A percentile compares a stretch with the other conserved stretches of the same genome.
phyloP scores from a whole-genome alignment of 2,888 invertebrate genomes.

The Rhynchonema sp. region DNA sequence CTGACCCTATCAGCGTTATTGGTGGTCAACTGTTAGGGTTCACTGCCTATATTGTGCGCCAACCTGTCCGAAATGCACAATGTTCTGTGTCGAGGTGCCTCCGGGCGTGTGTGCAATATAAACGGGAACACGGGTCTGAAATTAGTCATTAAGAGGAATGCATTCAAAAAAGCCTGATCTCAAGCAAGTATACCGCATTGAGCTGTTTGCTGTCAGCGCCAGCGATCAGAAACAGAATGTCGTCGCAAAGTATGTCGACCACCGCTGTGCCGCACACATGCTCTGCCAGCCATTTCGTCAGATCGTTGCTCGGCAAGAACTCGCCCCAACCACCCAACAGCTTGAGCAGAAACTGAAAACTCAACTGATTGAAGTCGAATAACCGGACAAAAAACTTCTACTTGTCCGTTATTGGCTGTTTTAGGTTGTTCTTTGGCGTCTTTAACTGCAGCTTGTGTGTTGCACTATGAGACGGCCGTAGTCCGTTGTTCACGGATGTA shows the following conservation, averaged over 20 bases:
- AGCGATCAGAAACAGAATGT: conserved; percentile 49
- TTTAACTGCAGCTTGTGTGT: no score
- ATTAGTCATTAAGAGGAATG: neutral
- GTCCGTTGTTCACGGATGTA: no score
- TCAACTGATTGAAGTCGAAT: conserved; percentile 21
- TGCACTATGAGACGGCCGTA: no score
- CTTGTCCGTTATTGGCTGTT: no score
- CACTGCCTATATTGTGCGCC: no score
- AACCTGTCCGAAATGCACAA: conserved; percentile 33
- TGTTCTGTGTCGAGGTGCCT: conserved; percentile 33
- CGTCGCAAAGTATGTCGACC: conserved; percentile 48
- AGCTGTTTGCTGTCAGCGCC: conserved; percentile 38
- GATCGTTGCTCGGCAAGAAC: conserved; percentile 27
- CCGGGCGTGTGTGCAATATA: conserved; percentile 31
- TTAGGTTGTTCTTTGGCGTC: no score
- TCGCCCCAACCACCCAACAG: conserved; percentile 30
- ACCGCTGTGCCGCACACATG: conserved; percentile 28
- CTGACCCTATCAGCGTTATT: no score
- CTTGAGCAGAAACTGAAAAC: conserved; percentile 32
- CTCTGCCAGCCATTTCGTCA: conserved; percentile 15
- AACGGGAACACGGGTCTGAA: conserved; percentile 32
- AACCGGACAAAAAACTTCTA: no score
- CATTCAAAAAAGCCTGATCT: neutral
- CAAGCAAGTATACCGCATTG: conserved; percentile 13
- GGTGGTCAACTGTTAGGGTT: no score